Evolutionary conservation across 2,888 invertebrate genomes (phyloP), one percentile per base, ranked within the genome.

Genomic region (Watsonalla binaria): DNA sequence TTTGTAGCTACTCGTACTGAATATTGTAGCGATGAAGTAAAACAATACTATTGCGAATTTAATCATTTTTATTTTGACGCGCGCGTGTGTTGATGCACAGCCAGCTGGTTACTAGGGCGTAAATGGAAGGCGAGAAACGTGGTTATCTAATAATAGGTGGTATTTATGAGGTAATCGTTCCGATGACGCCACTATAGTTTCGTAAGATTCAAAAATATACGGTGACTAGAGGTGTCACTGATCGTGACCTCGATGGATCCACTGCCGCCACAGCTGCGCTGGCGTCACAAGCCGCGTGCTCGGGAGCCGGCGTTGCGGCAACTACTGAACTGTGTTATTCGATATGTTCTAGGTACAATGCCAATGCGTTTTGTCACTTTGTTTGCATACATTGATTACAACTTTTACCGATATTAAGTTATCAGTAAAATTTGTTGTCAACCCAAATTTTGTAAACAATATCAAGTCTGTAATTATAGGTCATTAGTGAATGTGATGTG

Each of bases 71-170:
- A 58, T 60, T 65, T 65, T 65, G 66, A 78, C 84, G 75, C 85
- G 90, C 84, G 78, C 81, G 85, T 63, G 85, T 63, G 62, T 77
- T 73, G 76, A 59, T 62, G 68, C 78, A 73, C 80, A 65, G 83
- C 74, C 71, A 69, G 75, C 69, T 82, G 80, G 78, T 80, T 74
- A 90, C 90, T 90, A 86, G 82, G 80, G 80, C 78, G 80, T 79
- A 72, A 79, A 83, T 81, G 75, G 73, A 72, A 58, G 74, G 66
- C 72, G 72, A 71, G 68, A 80, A 78, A 76, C 82, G 85, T 84
- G 74, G 77, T 75, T 79, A 68, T 78, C 87, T 89, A 90, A 88
- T 86, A 87, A 87, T 90, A 90, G 86, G 80, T 84, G 79, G 78
- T 77, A 66, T 72, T 69, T 81, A 84, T 89, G 90, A 90, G 86